Percentiles rank a stretch among this genome's conserved stretches.
These are phyloP conservation scores for Ditylenchus weischeri DNA, from an alignment of 2,888 invertebrate genomes.

Conservation along the genomic window DNA sequence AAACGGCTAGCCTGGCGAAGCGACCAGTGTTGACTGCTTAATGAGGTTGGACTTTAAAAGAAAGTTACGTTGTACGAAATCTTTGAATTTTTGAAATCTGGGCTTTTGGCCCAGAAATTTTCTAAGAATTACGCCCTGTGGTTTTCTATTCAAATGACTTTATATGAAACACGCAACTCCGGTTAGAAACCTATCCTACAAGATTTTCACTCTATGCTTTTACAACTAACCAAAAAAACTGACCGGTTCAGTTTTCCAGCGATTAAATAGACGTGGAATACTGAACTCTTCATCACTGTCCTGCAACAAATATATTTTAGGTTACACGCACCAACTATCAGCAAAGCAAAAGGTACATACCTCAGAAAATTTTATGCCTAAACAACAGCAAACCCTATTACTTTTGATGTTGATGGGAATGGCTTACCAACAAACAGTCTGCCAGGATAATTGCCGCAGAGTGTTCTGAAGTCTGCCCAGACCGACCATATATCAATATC, in stretches of 20 bases:
- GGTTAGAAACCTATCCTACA: no score
- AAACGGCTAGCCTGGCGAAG: not conserved
- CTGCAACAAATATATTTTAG: not conserved
- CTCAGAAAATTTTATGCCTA: conserved; percentile 20
- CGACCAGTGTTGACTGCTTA: no score
- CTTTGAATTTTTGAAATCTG: no score
- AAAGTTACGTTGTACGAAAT: no score
- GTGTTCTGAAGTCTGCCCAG: conserved; percentile 47
- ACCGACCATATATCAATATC: conserved; percentile 28
- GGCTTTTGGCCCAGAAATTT: no score
- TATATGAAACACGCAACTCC: no score
- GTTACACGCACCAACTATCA: conserved; percentile 65
- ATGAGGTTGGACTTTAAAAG: not conserved
- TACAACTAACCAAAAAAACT: conserved; percentile 60
- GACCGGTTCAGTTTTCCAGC: conserved; percentile 93
- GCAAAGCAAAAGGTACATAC: conserved; percentile 21
- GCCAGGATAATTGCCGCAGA: conserved; percentile 60
- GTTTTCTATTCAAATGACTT: no score
- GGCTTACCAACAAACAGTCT: conserved; percentile 14
- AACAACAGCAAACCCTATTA: no score
- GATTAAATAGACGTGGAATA: conserved; percentile 66
- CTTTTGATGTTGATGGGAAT: no score
- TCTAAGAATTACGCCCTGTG: no score
- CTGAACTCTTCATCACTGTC: conserved; percentile 66
- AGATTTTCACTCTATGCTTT: not conserved